Evolutionary conservation across 2,113 vertebrate genomes (phyloP).

Genomic region (Paramormyrops kingsleyae): DNA sequence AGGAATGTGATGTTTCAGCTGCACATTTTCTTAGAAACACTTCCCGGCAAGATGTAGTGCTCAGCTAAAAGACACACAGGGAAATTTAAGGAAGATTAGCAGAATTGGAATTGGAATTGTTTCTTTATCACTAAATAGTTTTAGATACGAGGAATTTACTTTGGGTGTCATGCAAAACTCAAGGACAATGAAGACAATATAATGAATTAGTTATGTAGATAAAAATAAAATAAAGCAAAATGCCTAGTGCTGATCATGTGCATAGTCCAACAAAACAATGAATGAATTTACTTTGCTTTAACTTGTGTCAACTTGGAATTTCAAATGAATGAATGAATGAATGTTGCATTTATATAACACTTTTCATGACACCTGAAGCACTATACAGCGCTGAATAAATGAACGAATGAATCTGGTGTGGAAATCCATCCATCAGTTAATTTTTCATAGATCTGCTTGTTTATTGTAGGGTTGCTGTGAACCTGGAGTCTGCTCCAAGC

Average conservation of each 20-base stretch:
- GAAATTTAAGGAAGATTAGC: not conserved
- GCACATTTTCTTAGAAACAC: conserved; percentile 24
- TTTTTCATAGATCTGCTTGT: not conserved
- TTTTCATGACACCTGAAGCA: too few relatives aligned
- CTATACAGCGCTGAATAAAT: too few relatives aligned
- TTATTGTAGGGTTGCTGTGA: not conserved
- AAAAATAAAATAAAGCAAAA: not conserved
- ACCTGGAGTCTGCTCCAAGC: not conserved
- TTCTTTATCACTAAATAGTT: not conserved
- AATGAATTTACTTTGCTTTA: not conserved
- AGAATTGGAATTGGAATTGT: not conserved
- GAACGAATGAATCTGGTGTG: not conserved
- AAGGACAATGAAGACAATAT: not conserved
- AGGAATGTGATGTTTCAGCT: conserved; percentile 6
- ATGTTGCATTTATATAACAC: too few relatives aligned
- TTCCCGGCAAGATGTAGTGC: not conserved
- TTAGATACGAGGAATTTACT: not conserved
- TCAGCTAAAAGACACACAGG: not conserved
- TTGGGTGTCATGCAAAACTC: not conserved
- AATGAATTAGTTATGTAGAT: not conserved
- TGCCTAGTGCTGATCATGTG: not conserved
- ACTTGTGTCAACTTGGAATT: not conserved
- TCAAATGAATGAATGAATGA: too few relatives aligned
- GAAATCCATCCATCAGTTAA: not conserved
- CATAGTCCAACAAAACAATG: not conserved